Evolutionary conservation across 2,888 invertebrate species (phyloP), one percentile per base, ranked within the genome.

Genomic region (Timema cristinae): DNA sequence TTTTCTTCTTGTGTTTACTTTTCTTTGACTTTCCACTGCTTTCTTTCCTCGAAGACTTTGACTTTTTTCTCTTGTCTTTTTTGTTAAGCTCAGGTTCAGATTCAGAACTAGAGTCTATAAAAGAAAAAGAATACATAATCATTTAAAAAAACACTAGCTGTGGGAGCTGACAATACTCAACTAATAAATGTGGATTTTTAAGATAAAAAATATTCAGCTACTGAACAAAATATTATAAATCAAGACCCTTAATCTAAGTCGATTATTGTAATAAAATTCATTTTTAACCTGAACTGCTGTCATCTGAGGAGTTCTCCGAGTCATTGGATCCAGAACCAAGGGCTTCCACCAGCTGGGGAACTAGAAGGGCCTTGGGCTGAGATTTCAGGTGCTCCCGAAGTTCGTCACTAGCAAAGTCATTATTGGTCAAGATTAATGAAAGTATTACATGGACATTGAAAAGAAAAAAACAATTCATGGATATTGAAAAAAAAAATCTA

Each of bases 371-470:
- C 84, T 90, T 91, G 0, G 93, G 91, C 81, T 90, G 88, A 76
- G 88, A 87, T 79, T 95, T 95, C 75, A 97, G 84, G 83, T 95
- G 95, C 78, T 95, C 94, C 73, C 96, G 84, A 61, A 97, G 83
- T 78, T 95, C 96, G 83, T 97, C 96, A 0, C 86, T 86, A 77
- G 6, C 78, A 49, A 50, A 47, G 68, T 51, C 6, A 70, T 8
- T 49, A 54, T 48, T 7, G 49, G 8, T 13, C n/a, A 11, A 13
- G 49, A 48, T 48, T 56, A 16, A 68, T 54, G 5, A 32, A 68
- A n/a, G 59, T 16, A 56, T 66, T 16, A 63, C 11, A 66, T 56
- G 7, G 52, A 51, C 56, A 59, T n/a, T 32, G 66, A 68, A 59
- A 9, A 48, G 50, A 66, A 52, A 15, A 66, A 52, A 66, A 68